Evolutionary conservation across 2,113 vertebrate genomes (phyloP), one percentile per base, ranked within the genome.

Genomic region (Dermatemys mawii): DNA sequence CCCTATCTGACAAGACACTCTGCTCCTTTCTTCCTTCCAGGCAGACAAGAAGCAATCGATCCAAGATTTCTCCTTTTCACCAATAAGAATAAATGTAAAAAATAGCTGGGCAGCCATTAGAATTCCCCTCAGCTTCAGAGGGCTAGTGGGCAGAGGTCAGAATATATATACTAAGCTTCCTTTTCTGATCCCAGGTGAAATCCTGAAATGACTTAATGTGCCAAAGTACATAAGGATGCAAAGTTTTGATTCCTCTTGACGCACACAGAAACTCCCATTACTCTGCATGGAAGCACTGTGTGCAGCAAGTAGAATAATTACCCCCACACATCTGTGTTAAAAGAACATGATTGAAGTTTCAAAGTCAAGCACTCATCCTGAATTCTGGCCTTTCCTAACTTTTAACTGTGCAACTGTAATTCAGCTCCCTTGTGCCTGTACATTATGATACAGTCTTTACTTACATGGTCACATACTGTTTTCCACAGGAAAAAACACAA

Each of bases 191-290:
- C 83, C 21, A 1, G 70, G 38, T 90, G 80, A 75, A 60, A 78
- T 78, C 51, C 78, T 90, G 81, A 79, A 82, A 80, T 38, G 53
- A 80, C 48, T 24, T 0, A 2, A 13, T 50, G 82, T n/a, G 44
- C 83, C n/a, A 6, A 60, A 83, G 41, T 19, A 3, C 5, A 29
- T 50, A 50, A 78, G 60, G 6, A 60, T 49, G 24, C 22, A 53
- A 50, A 57, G 80, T 81, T 54, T 8, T 75, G 44, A 75, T 57
- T 84, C 87, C 32, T 12, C 88, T 86, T 1, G 2, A 38, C 91
- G 16, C 5, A 14, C 35, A 32, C 0, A 0, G 57, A 27, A 26
- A 0, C 0, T 14, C 87, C 70, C 16, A 1, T 84, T 83, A 75
- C 19, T 88, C 73, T 2, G 12, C 89, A 55, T 19, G 32, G 63